These are phyloP conservation scores for Rousettus leschenaultii DNA, from an alignment of 2,113 vertebrate genomes.

Conservation along the genomic window DNA sequence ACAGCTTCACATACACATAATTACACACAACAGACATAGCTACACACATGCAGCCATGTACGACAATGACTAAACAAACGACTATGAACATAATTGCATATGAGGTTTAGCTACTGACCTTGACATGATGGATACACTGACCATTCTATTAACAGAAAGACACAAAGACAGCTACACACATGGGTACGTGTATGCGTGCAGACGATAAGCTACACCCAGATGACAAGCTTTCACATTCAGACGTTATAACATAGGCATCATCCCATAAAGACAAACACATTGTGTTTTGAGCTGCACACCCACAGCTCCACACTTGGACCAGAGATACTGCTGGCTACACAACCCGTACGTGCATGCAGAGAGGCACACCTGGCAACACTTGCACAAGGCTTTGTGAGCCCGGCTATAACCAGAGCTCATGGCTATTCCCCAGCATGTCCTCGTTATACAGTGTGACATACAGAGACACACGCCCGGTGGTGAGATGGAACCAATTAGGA, in stretches of 20 bases:
- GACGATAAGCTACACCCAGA: not conserved
- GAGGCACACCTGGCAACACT: not conserved
- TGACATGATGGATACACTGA: not conserved
- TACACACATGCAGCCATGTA: not conserved
- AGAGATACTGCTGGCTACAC: not conserved
- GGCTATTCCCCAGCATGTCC: not conserved
- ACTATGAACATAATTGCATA: not conserved
- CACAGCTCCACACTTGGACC: not conserved
- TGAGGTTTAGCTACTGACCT: no score
- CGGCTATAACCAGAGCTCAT: no score
- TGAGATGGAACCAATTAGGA: not conserved
- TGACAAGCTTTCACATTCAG: not conserved
- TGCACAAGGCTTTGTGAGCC: not conserved
- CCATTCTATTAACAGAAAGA: not conserved
- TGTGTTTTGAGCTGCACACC: not conserved
- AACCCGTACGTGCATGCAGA: no score
- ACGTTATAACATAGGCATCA: not conserved
- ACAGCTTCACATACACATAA: not conserved
- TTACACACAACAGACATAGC: not conserved
- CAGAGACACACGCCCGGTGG: not conserved
- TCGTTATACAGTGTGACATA: not conserved
- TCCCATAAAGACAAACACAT: not conserved
- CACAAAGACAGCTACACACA: not conserved
- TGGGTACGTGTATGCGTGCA: accelerated
- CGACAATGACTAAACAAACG: not conserved